These are phyloP conservation scores for Halictus ligatus DNA, from an alignment of 2,888 invertebrate species.

Conservation along the genomic window DNA sequence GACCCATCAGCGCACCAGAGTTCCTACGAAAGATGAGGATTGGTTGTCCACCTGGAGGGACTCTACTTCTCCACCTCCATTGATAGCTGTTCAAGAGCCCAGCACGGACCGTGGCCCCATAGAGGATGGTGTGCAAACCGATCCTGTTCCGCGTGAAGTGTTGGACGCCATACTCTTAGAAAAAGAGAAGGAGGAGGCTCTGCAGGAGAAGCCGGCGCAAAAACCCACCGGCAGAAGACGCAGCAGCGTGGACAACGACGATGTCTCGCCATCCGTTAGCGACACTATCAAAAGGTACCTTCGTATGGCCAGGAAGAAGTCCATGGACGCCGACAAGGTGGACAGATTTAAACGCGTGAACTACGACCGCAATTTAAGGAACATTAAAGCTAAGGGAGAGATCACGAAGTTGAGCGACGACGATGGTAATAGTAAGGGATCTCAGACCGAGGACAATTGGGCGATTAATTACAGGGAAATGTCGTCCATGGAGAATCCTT, in stretches of 20 bases:
- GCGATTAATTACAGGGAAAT: conserved; percentile 86
- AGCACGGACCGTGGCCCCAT: conserved; percentile 85
- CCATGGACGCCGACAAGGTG: conserved; percentile 91
- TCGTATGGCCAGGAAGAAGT: conserved; percentile 94
- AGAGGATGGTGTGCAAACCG: conserved; percentile 88
- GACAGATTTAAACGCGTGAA: conserved; percentile 95
- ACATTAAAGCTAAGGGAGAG: conserved; percentile 92
- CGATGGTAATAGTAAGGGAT: conserved; percentile 90
- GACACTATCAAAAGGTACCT: conserved; percentile 94
- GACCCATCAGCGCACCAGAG: conserved; percentile 70
- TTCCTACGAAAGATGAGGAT: conserved; percentile 65
- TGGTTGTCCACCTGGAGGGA: conserved; percentile 67
- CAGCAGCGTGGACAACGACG: conserved; percentile 93
- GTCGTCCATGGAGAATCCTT: conserved; percentile 82
- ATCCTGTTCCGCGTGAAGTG: conserved; percentile 86
- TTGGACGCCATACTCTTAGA: conserved; percentile 85
- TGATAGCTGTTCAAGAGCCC: conserved; percentile 89
- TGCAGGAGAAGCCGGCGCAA: conserved; percentile 77
- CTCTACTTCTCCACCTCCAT: conserved; percentile 87
- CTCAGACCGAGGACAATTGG: conserved; percentile 93
- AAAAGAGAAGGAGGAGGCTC: conserved; percentile 84
- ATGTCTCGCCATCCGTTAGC: conserved; percentile 94
- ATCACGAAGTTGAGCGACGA: conserved; percentile 92
- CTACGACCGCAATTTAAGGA: conserved; percentile 93
- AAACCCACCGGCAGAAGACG: conserved; percentile 86